Conservation (phyloP, 2,797 vertebrate genomes). For the Rhinatrema bivittatum region DNA sequence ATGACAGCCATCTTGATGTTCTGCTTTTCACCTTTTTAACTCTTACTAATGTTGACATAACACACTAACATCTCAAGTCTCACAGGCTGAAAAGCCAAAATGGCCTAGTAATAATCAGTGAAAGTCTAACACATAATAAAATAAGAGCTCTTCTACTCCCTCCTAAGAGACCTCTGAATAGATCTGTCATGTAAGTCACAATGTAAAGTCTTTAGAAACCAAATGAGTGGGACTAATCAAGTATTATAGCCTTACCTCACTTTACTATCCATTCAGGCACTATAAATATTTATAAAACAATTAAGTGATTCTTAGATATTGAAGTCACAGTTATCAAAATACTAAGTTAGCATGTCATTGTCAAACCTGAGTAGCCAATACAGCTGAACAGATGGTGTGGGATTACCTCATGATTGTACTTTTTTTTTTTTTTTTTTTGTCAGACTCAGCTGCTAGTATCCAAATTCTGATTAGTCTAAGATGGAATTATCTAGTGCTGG, state of each 20-base stretch:
- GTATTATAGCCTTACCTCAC: constrained; percentile 11
- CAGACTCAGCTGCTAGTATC: no score
- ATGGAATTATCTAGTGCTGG: no score
- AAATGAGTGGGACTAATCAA: constrained; percentile 16
- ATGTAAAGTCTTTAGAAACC: constrained; percentile 23
- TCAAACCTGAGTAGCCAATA: constrained; percentile 12
- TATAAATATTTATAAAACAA: constrained; percentile 34
- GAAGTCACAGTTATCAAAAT: constrained; percentile 15
- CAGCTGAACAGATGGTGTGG: constrained; percentile 4
- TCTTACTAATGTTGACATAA: background rate
- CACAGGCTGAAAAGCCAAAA: background rate
- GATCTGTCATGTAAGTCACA: constrained; percentile 15
- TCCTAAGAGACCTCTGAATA: background rate
- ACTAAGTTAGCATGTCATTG: background rate
- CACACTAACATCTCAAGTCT: background rate
- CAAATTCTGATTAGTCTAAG: no score
- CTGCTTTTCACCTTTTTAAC: background rate
- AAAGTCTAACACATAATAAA: background rate
- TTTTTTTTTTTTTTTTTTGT: background rate
- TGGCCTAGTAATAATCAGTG: background rate
- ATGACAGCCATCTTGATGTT: background rate
- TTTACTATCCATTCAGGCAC: constrained; percentile 19
- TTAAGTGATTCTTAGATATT: constrained; percentile 19
- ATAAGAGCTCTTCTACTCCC: background rate
- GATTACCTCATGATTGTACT: constrained; percentile 8